Base-by-base conservation (phyloP, 2,888 invertebrate genomes). In the Biston betularia region DNA sequence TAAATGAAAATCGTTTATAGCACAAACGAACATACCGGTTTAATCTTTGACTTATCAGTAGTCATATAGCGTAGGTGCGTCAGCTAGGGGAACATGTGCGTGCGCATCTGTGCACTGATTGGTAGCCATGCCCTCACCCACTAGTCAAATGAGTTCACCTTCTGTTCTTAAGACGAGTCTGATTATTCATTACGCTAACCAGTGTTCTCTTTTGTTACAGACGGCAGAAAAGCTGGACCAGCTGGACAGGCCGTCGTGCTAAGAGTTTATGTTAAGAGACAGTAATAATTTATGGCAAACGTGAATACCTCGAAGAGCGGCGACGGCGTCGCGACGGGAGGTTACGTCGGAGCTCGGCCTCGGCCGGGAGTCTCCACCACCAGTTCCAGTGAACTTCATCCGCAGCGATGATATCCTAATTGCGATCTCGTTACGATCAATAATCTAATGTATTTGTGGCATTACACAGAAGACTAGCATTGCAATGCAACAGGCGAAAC, bases 141-240 rank as follows among this genome's bases (percentile, higher is more conserved):
- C 72, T 75, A 73, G 79, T 79, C 80, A 78, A 79, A 82, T 77
- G 76, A 82, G 72, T 75, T 81, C 73, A 78, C 82, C 84, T 83
- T 83, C 79, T 83, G 78, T 83, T 75, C 76, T 74, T 70, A 72
- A 74, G 68, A 76, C 68, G 73, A 76, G 76, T 71, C 59, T 72
- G 75, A 74, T 78, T 67, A 67, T 35, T 55, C 56, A 69, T 14
- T 38, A 35, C 52, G n/a, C 84, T 89, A 71, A 89, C 74, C 48
- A 73, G 61, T 57, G 77, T 80, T 85, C 83, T 79, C 75, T 73
- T 79, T 95, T 94, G 92, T 95, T 95, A 82, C 95, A 96, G 95
- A 94, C 94, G 75, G 94, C 95, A 78, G 95, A 95, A 84, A 95
- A 95, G 85, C 92, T 95, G 80, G 94, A 95, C 78, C 94, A 95